Evolutionary conservation across 2,797 vertebrate species (phyloP), one percentile per base, ranked within the genome.

Genomic region (Peromyscus eremicus): DNA sequence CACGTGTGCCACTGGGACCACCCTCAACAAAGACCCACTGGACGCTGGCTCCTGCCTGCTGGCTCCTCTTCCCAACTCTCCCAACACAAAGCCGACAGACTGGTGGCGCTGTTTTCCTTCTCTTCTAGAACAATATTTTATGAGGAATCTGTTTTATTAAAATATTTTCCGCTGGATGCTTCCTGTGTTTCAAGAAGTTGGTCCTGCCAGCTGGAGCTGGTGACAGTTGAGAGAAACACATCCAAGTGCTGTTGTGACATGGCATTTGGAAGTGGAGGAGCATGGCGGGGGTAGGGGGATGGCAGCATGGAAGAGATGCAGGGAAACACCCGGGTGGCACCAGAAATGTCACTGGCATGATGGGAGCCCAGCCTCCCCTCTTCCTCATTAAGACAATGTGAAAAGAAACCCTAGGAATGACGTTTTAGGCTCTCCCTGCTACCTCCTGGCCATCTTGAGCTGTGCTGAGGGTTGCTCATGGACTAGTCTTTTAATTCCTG

Each of bases 161-260:
- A 96, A 94, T 96, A 96, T 96, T 97, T 96, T 97, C 92, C 96
- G 34, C 96, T 97, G 98, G 96, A 98, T 97, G 95, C 92, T 96
- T 93, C 97, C 96, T 97, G 88, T 94, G 97, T 98, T 98, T 98
- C 92, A 57, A 96, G 77, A 97, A 97, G 96, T 96, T 96, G 93
- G 96, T 96, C 97, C 97, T 97, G 97, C 96, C 97, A 98, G 97
- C 95, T 98, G 98, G 98, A 98, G 96, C 92, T 88, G 97, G 93
- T 79, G 75, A 97, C 97, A 98, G 96, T 85, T 92, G 96, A 97
- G 96, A 97, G 97, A 97, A 98, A 97, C 79, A 97, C 95, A 95
- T 94, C 87, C 81, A 60, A 96, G 64, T 77, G 96, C 97, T 97
- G 96, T 92, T 96, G 96, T 89, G 98, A 97, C 95, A 93, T 91